phyloP scores from a whole-genome alignment of 2,888 invertebrate species.

The Entomobrya proxima region DNA sequence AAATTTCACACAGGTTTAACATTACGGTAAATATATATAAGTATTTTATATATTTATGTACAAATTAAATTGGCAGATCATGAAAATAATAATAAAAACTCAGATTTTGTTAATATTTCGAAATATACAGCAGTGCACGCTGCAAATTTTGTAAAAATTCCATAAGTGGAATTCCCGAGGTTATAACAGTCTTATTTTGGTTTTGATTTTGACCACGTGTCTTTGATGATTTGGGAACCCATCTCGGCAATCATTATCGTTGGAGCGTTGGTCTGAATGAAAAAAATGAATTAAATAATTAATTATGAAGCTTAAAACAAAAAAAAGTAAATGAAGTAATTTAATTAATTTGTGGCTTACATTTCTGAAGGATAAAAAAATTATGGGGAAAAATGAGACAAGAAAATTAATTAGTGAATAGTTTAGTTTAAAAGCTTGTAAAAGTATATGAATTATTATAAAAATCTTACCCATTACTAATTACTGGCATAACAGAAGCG shows the following conservation, averaged over 20 bases:
- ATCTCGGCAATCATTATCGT: slow-evolving; percentile 67
- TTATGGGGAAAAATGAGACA: neutral
- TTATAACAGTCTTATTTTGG: slow-evolving; percentile 34
- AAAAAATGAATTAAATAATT: neutral
- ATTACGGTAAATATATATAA: neutral
- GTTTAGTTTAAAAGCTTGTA: no score
- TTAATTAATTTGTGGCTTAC: no score
- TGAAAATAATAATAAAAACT: slow-evolving; percentile 19
- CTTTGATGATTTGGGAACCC: slow-evolving; percentile 51
- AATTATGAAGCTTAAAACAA: neutral
- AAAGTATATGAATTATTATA: no score
- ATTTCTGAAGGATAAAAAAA: neutral
- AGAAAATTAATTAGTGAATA: neutral
- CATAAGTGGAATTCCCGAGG: neutral
- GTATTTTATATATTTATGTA: slow-evolving; percentile 8
- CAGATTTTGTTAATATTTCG: neutral
- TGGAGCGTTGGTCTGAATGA: slow-evolving; percentile 62
- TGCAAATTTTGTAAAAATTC: no score
- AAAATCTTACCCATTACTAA: slow-evolving; percentile 56
- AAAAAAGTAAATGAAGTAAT: no score
- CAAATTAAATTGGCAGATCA: slow-evolving; percentile 55
- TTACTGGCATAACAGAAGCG: slow-evolving; percentile 71
- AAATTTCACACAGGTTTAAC: neutral
- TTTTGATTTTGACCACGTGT: slow-evolving; percentile 53
- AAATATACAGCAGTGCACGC: neutral